A percentile compares a stretch with the other conserved stretches of the same genome.
These are phyloP conservation scores for Dastarcus helophoroides DNA, from an alignment of 2,888 invertebrate genomes.

Conservation along the genomic window DNA sequence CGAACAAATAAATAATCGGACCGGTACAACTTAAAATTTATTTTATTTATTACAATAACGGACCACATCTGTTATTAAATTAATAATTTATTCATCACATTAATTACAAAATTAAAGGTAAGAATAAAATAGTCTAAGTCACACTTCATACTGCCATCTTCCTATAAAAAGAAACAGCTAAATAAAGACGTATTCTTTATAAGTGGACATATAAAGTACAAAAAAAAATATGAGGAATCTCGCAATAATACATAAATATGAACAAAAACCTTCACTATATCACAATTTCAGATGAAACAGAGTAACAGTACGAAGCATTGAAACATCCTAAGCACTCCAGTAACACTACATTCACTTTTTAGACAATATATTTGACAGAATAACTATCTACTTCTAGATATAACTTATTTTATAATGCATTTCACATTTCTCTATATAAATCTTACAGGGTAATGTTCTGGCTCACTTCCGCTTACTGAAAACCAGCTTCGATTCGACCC, in stretches of 20 bases:
- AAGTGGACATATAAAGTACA: constrained; percentile 3
- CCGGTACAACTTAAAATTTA: too few species aligned
- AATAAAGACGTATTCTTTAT: constrained; percentile 4
- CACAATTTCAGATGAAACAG: constrained; percentile 8
- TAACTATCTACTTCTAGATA: constrained; percentile 36
- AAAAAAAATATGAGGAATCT: constrained; percentile 7
- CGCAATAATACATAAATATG: constrained; percentile 10
- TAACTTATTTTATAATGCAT: constrained; percentile 19
- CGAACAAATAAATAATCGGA: constrained; percentile 9
- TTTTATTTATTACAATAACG: too few species aligned
- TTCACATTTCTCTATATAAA: constrained; percentile 26
- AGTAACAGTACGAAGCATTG: constrained; percentile 26
- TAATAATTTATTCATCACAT: constrained; percentile 30
- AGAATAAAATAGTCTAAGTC: constrained; percentile 23
- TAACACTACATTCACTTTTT: constrained; percentile 36
- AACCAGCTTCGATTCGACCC: too few species aligned
- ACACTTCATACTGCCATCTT: constrained; percentile 26
- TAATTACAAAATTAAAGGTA: constrained; percentile 28
- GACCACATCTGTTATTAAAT: too few species aligned
- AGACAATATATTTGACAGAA: constrained; percentile 35
- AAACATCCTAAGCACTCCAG: constrained; percentile 33
- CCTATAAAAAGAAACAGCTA: constrained; percentile 8
- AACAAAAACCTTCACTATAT: constrained; percentile 8
- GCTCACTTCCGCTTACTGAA: too few species aligned
- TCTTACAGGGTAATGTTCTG: too few species aligned